Base-by-base conservation (phyloP, 2,113 vertebrate species). In the Phalacrocorax carbo region DNA sequence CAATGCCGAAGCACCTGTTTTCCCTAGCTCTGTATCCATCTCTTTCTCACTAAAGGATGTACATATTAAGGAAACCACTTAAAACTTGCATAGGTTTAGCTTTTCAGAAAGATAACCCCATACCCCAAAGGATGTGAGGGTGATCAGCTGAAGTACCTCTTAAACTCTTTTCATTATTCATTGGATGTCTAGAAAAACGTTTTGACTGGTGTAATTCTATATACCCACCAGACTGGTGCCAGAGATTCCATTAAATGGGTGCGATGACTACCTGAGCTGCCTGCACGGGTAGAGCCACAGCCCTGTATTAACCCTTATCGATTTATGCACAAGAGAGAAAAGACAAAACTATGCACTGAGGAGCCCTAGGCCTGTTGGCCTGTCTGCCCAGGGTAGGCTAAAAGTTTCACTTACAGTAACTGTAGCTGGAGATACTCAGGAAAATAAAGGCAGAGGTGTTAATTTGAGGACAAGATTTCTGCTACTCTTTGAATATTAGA, bases 121-220 rank as follows among this genome's bases (percentile, higher is more conserved):
- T 57, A 16, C 13, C 9, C 51, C 49, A 70, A 83, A 90, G 44
- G 55, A 84, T 77, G 34, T 52, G 46, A 92, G 29, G 23, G 52
- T 0, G 0, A 88, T 92, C n/a, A 27, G 49, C 12, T 72, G 72
- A 94, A 94, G 72, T 52, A 90, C 26, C 44, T 95, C 71, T 90
- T 87, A 97, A 76, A 81, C 78, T 88, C 91, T 97, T 96, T 97
- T 95, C 83, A 92, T 96, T 96, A 95, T 97, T 96, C 54, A 92
- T 93, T 42, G 88, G 79, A 36, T 81, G 52, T 93, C 88, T 95
- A 90, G 88, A 84, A 96, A 96, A 97, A 97, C 27, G 86, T 91
- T 96, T 94, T 88, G 88, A 91, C 78, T 49, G 66, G 60, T 84
- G 84, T 95, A 93, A 96, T 94, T 60, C 75, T 96, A 89, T 96